Evolutionary conservation across 2,113 vertebrate genomes (phyloP), one percentile per base, ranked within the genome.

Genomic region (Oryzias curvinotus): DNA sequence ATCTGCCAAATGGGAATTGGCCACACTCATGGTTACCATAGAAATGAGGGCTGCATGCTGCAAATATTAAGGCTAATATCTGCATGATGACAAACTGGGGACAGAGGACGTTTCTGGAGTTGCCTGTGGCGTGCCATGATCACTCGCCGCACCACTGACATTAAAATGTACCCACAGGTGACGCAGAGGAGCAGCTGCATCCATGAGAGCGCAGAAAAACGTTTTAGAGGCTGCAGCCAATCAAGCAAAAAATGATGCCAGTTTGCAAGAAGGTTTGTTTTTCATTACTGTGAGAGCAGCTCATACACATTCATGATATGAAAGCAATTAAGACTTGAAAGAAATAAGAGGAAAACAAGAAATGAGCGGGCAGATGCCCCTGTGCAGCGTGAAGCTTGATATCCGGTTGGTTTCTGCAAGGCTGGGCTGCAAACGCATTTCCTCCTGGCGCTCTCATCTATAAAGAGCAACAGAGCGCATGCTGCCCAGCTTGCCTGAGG

Each of bases 1-100:
- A 19, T 23, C 80, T 43, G 66, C 67, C 77, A 62, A 87, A 75
- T 74, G 77, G 79, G 80, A 81, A 58, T 79, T 82, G 60, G 68
- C 65, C 51, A 57, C 54, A 57, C 51, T 51, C 72, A 25, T 55
- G 77, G 74, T 80, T 69, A 81, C 77, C 69, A 66, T 69, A 82
- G 77, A 78, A 86, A 83, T 71, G 52, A 67, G 52, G 75, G 55
- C 43, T 13, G 43, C 14, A 73, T 56, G 26, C 25, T 58, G 48
- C 28, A 66, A 71, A 79, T 78, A 44, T 1, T 57, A 47, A 75
- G 60, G 68, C 62, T 55, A 66, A 45, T 59, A 68, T 68, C 65
- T 65, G 44, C 70, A 61, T n/a, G 51, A 50, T 43, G 36, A 26
- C 56, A 62, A 68, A 74, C 13, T 1, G 30, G 36, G 52, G 60